A percentile compares a stretch with the other conserved stretches of the same genome.
These are phyloP conservation scores for Neoseiulus cucumeris DNA, from an alignment of 1,140 invertebrate species.

Conservation along the genomic window DNA sequence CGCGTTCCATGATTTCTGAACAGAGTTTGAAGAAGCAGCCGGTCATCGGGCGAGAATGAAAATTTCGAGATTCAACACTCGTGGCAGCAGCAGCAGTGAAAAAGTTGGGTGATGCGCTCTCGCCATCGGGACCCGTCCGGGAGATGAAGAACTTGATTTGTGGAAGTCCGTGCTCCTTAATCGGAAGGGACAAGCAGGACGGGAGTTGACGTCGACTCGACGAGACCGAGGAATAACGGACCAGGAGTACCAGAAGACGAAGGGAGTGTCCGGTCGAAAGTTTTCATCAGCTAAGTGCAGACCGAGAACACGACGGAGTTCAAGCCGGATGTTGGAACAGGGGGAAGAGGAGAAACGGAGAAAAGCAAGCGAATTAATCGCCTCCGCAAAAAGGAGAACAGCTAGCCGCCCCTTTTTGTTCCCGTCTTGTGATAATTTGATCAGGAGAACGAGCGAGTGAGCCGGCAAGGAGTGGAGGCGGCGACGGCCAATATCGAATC, in stretches of 20 bases:
- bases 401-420: background rate
- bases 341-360: no score
- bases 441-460: background rate
- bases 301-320: background rate
- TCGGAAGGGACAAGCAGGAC: background rate
- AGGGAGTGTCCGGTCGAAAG: background rate
- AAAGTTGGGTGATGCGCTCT: no score
- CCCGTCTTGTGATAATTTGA: background rate
- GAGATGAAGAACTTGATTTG: background rate
- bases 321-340: background rate
- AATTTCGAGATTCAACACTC: no score
- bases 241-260: background rate
- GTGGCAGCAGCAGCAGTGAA: no score
- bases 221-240: background rate
- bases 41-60: no score
- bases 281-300: background rate
- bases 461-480: background rate
- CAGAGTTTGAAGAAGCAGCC: no score
- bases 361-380: background rate
- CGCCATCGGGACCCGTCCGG: background rate
- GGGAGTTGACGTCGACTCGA: background rate
- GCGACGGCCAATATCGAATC: no score
- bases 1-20: no score
- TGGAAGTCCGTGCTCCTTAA: background rate
- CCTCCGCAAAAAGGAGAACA: background rate